A percentile compares a stretch with the other conserved stretches of the same genome.
Conservation (phyloP, 1,140 invertebrate genomes). For the Conus ventricosus region DNA sequence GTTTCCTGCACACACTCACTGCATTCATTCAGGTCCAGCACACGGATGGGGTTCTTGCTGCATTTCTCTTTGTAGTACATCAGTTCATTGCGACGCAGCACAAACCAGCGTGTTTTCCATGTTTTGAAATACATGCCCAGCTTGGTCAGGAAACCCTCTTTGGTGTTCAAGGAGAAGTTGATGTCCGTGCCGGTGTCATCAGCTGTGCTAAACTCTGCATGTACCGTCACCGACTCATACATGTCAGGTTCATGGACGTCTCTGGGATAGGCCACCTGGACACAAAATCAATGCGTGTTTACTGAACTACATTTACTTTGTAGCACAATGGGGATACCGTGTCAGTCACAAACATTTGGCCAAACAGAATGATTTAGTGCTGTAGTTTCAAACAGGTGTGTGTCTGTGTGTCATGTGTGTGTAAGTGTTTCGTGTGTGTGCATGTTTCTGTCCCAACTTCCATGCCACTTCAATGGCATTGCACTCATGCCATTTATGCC, state of each 20-base stretch:
- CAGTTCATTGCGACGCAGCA: slow-evolving; percentile 63
- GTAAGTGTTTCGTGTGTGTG: too few species aligned
- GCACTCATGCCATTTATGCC: too few species aligned
- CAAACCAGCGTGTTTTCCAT: slow-evolving; percentile 68
- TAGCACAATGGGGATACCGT: too few species aligned
- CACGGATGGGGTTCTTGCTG: slow-evolving; percentile 57
- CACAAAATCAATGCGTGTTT: background rate
- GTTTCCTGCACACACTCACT: slow-evolving; percentile 57
- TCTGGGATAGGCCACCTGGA: slow-evolving; percentile 63
- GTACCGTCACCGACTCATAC: slow-evolving; percentile 67
- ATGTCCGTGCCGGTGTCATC: slow-evolving; percentile 45
- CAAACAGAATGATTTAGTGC: too few species aligned
- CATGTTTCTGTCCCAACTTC: too few species aligned
- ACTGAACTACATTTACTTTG: too few species aligned
- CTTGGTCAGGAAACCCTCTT: slow-evolving; percentile 70
- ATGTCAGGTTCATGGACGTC: slow-evolving; percentile 64
- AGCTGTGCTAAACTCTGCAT: slow-evolving; percentile 64
- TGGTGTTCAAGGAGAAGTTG: slow-evolving; percentile 67
- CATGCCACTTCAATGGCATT: too few species aligned
- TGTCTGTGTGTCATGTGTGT: too few species aligned
- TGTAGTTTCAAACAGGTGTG: too few species aligned
- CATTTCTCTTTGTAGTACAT: slow-evolving; percentile 64
- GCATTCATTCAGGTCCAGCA: slow-evolving; percentile 66
- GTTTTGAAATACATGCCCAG: slow-evolving; percentile 65
- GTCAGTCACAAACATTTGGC: too few species aligned